A percentile compares a stretch with the other conserved stretches of the same genome.
Conservation (phyloP, 2,113 vertebrate genomes). For the Polypterus senegalus region DNA sequence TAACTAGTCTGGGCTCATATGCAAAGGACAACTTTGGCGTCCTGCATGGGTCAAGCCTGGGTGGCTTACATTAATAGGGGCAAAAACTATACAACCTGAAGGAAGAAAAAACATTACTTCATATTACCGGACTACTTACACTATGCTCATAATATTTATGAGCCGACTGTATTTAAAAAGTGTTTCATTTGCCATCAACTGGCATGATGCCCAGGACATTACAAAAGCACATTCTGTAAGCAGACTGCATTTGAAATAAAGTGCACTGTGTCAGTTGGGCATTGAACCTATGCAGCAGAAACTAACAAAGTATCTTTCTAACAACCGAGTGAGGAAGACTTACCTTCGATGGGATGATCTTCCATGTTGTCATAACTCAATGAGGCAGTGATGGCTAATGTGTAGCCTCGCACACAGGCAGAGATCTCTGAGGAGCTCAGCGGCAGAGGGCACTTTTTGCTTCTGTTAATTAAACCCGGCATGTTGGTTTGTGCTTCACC, state of each 20-base stretch:
- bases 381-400: constrained; percentile 77
- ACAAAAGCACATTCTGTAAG: neutral
- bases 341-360: constrained; percentile 74
- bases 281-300: neutral
- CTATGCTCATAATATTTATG: too few relatives aligned
- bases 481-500: constrained; percentile 37
- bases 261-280: neutral
- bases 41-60: too few relatives aligned
- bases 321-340: constrained; percentile 16
- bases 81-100: too few relatives aligned
- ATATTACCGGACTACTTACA: too few relatives aligned
- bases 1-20: too few relatives aligned
- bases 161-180: neutral
- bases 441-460: constrained; percentile 54
- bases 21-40: too few relatives aligned
- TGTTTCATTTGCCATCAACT: neutral
- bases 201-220: too few relatives aligned
- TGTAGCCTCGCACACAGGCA: constrained; percentile 79
- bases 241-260: neutral
- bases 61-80: too few relatives aligned
- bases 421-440: constrained; percentile 73
- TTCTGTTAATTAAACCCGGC: constrained; percentile 79
- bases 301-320: neutral
- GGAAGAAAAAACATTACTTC: too few relatives aligned
- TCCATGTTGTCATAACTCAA: constrained; percentile 85